A percentile compares a stretch with the other conserved stretches of the same genome.
phyloP scores from a whole-genome alignment of 2,888 invertebrate species.

The Alsophila aescularia region DNA sequence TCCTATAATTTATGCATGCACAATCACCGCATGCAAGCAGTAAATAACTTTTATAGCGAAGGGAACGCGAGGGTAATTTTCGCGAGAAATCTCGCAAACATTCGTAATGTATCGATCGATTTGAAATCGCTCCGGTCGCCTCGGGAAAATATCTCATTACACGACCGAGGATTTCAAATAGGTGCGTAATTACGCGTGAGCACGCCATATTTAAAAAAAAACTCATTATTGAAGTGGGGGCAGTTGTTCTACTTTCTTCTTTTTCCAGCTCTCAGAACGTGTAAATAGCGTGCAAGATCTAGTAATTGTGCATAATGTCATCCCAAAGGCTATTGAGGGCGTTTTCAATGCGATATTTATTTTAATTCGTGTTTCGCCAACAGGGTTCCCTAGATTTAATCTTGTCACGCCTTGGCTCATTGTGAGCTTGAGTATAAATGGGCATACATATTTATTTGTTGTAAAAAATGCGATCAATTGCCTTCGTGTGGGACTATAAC shows the following conservation, averaged over 20 bases:
- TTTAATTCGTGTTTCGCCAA: slow-evolving; percentile 72
- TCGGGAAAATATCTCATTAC: slow-evolving; percentile 66
- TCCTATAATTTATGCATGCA: slow-evolving; percentile 52
- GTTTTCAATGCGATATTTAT: slow-evolving; percentile 76
- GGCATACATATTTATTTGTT: slow-evolving; percentile 57
- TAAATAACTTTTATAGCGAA: slow-evolving; percentile 59
- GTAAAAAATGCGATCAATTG: slow-evolving; percentile 60
- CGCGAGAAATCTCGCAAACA: slow-evolving; percentile 52
- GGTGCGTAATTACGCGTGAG: slow-evolving; percentile 66
- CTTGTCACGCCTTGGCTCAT: slow-evolving; percentile 78
- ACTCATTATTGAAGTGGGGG: slow-evolving; percentile 56
- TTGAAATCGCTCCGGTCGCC: slow-evolving; percentile 59
- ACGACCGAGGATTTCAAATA: slow-evolving; percentile 60
- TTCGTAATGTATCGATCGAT: slow-evolving; percentile 56
- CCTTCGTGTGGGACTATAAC: slow-evolving; percentile 64
- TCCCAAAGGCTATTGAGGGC: slow-evolving; percentile 75
- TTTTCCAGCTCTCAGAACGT: slow-evolving; percentile 47
- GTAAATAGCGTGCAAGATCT: slow-evolving; percentile 61
- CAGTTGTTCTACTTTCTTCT: slow-evolving; percentile 55
- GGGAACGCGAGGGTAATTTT: slow-evolving; percentile 58
- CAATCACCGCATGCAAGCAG: slow-evolving; percentile 50
- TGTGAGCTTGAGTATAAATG: slow-evolving; percentile 66
- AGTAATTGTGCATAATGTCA: slow-evolving; percentile 76
- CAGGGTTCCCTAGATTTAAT: slow-evolving; percentile 73
- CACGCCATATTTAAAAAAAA: slow-evolving; percentile 65